phyloP scores from a whole-genome alignment of 2,888 invertebrate genomes.

The Mycalesis mineus region DNA sequence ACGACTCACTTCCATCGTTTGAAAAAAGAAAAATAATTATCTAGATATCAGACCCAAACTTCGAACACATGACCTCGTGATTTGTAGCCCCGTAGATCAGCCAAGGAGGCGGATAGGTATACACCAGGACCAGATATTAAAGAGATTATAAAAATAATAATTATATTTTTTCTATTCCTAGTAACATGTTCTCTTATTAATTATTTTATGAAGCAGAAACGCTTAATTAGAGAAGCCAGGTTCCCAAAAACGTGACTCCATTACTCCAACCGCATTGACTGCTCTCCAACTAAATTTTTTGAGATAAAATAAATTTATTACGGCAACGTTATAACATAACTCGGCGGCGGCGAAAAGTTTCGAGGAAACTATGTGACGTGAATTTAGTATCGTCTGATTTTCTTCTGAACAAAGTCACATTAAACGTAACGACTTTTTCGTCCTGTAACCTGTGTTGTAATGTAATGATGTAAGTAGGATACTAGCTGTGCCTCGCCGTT shows the following conservation, averaged over 20 bases:
- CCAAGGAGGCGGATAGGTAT: too few relatives aligned
- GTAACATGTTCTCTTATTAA: too few relatives aligned
- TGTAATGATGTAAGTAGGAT: too few relatives aligned
- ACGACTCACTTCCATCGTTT: too few relatives aligned
- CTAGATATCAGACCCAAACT: too few relatives aligned
- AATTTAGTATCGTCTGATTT: constrained; percentile 15
- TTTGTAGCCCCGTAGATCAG: too few relatives aligned
- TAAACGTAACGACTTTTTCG: constrained; percentile 9
- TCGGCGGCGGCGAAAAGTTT: constrained; percentile 9
- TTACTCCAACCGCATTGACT: background rate
- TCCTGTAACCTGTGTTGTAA: background rate
- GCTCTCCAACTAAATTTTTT: constrained; percentile 7
- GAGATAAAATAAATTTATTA: constrained; percentile 17
- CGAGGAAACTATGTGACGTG: constrained; percentile 11
- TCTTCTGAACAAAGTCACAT: constrained; percentile 10
- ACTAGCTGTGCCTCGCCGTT: too few relatives aligned
- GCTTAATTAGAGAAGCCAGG: background rate
- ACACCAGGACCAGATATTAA: too few relatives aligned
- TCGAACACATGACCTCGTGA: too few relatives aligned
- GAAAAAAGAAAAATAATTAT: too few relatives aligned
- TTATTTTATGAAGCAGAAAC: background rate
- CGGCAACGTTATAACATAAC: constrained; percentile 13
- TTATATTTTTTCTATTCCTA: too few relatives aligned
- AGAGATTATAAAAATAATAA: too few relatives aligned
- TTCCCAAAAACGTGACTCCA: background rate